Evolutionary conservation across 2,797 vertebrate species (phyloP).

Genomic region (Bradypodion pumilum): DNA sequence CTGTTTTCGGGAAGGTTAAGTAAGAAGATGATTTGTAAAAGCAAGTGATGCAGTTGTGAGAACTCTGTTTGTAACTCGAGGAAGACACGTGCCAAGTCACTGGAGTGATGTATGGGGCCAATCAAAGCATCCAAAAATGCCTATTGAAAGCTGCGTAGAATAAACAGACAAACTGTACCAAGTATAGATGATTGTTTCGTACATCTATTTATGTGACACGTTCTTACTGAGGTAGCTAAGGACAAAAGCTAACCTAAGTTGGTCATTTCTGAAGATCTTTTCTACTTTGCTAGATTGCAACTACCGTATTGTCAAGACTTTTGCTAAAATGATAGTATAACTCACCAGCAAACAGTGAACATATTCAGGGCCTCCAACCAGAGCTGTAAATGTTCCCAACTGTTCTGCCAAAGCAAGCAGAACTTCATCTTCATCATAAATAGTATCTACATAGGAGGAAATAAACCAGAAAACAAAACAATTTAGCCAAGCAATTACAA

Average conservation of each 20-base stretch:
- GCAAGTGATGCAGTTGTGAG: neutral
- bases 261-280: neutral
- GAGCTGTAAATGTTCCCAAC: slow-evolving; percentile 75
- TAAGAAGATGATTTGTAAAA: neutral
- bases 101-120: neutral
- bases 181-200: too few relatives aligned
- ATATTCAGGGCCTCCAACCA: slow-evolving; percentile 75
- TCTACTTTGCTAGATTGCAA: too few relatives aligned
- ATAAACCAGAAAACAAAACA: neutral
- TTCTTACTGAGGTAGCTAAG: neutral
- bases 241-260: neutral
- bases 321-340: too few relatives aligned
- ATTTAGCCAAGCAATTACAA: neutral
- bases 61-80: too few relatives aligned
- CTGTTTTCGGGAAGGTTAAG: neutral
- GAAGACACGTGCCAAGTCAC: neutral
- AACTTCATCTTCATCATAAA: slow-evolving; percentile 79
- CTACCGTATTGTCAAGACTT: too few relatives aligned
- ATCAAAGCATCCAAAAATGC: neutral
- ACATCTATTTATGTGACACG: too few relatives aligned
- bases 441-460: slow-evolving; percentile 68
- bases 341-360: slow-evolving; percentile 73
- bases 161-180: neutral
- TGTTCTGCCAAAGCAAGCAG: slow-evolving; percentile 78
- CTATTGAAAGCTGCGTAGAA: neutral